A percentile compares a stretch with the other conserved stretches of the same genome.
Conservation (phyloP, 1,140 invertebrate genomes). For the Zaprionus nigranus region DNA sequence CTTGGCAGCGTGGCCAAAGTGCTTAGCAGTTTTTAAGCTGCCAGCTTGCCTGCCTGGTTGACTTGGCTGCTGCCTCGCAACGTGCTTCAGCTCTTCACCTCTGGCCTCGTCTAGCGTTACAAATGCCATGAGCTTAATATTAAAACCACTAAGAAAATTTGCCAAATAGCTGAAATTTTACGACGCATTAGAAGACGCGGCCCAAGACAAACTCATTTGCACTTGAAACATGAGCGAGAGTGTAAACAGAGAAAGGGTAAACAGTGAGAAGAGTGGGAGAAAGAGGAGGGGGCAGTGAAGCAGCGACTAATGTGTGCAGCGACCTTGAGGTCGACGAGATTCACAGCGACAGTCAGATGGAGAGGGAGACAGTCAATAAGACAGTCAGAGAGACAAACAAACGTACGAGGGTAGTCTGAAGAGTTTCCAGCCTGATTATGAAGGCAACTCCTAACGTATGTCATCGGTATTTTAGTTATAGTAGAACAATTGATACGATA, state of each 20-base stretch:
- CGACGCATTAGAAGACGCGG: constrained; percentile 32
- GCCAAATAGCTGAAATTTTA: constrained; percentile 65
- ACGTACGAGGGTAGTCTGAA: not conserved
- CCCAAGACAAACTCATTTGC: constrained; percentile 65
- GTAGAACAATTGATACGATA: too few relatives aligned
- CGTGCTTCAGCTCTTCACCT: not conserved
- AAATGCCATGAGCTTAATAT: constrained; percentile 67
- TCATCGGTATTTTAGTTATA: too few relatives aligned
- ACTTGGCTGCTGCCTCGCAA: not conserved
- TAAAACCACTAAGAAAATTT: constrained; percentile 79
- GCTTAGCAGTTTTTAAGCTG: constrained; percentile 72
- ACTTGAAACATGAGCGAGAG: constrained; percentile 56
- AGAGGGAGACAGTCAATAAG: too few relatives aligned
- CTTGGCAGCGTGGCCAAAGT: constrained; percentile 56
- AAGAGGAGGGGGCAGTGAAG: not conserved
- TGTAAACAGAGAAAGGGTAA: constrained; percentile 26
- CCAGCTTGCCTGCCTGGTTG: constrained; percentile 17
- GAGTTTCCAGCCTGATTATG: too few relatives aligned
- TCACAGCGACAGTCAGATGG: too few relatives aligned
- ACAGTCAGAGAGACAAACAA: not conserved
- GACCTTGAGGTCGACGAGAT: not conserved
- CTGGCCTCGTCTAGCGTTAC: constrained; percentile 56
- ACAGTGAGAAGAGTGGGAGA: not conserved
- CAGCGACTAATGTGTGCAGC: constrained; percentile 1
- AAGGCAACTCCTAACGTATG: too few relatives aligned